phyloP scores from a whole-genome alignment of 23 tunicate species.

The Styela clava region DNA sequence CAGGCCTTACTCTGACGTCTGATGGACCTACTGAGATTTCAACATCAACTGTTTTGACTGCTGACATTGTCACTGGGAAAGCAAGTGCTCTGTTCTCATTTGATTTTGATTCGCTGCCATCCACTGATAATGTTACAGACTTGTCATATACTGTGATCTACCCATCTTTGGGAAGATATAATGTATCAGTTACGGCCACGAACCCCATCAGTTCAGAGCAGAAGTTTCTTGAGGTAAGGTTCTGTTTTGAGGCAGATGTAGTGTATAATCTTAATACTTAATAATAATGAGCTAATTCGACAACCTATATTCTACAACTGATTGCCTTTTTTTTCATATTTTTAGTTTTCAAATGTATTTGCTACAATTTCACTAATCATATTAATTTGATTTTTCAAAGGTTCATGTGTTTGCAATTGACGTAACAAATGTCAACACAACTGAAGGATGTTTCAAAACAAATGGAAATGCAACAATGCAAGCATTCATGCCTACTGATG shows the following conservation, averaged over 20 bases:
- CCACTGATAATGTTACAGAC: background rate
- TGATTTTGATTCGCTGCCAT: slow-evolving; percentile 6
- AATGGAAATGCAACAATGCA: slow-evolving; percentile 24
- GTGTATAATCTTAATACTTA: too few species aligned
- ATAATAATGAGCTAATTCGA: too few species aligned
- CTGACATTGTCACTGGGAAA: slow-evolving; percentile 13
- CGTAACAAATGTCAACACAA: slow-evolving; percentile 15
- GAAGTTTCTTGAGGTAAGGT: background rate
- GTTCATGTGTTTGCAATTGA: slow-evolving; percentile 27
- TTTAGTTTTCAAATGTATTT: too few species aligned
- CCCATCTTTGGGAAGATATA: slow-evolving; percentile 36
- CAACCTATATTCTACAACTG: too few species aligned
- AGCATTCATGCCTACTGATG: slow-evolving; percentile 34
- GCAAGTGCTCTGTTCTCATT: slow-evolving; percentile 20
- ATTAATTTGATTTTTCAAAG: too few species aligned
- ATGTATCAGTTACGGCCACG: slow-evolving; percentile 46
- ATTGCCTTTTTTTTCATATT: too few species aligned
- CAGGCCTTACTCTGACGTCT: slow-evolving; percentile 38
- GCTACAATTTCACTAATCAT: too few species aligned
- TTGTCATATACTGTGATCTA: slow-evolving; percentile 25
- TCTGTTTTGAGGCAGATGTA: background rate
- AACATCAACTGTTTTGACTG: slow-evolving; percentile 9
- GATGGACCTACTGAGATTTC: slow-evolving; percentile 41
- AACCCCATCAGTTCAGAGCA: slow-evolving; percentile 40
- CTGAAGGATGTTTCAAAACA: slow-evolving; percentile 8